Conservation (phyloP, 2,797 vertebrate species). For the Notolepis coatsorum region DNA sequence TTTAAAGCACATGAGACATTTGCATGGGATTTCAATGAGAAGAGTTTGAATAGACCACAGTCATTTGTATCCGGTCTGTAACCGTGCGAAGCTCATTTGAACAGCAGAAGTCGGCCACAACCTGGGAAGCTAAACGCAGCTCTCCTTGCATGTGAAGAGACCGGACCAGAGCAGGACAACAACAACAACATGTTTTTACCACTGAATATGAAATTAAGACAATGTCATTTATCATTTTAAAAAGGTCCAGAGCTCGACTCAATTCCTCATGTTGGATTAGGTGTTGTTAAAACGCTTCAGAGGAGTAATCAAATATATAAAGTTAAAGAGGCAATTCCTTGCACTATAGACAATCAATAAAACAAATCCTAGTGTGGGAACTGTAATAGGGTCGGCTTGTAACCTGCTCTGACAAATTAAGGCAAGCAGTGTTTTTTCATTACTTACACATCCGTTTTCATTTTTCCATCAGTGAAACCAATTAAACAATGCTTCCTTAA, state of each 20-base stretch:
- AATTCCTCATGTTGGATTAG: conserved; percentile 47
- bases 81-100: conserved; percentile 79
- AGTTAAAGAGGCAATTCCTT: conserved; percentile 65
- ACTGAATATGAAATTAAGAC: background rate
- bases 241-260: conserved; percentile 17
- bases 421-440: conserved; percentile 75
- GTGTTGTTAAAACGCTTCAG: conserved; percentile 66
- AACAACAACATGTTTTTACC: background rate
- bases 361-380: conserved; percentile 38
- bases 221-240: conserved; percentile 48
- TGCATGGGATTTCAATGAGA: conserved; percentile 82
- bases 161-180: background rate
- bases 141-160: background rate
- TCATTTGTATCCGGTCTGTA: conserved; percentile 77
- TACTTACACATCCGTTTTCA: conserved; percentile 80
- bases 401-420: conserved; percentile 80
- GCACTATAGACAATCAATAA: conserved; percentile 71
- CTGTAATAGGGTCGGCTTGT: conserved; percentile 55
- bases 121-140: conserved; percentile 2
- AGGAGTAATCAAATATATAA: conserved; percentile 74
- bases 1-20: conserved; percentile 67
- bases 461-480: conserved; percentile 78
- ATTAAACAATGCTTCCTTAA: conserved; percentile 81
- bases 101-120: conserved; percentile 72
- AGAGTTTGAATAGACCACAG: conserved; percentile 80